A percentile compares a stretch with the other conserved stretches of the same genome.
phyloP scores from a whole-genome alignment of 2,888 invertebrate genomes.

The Mesoligia furuncula region DNA sequence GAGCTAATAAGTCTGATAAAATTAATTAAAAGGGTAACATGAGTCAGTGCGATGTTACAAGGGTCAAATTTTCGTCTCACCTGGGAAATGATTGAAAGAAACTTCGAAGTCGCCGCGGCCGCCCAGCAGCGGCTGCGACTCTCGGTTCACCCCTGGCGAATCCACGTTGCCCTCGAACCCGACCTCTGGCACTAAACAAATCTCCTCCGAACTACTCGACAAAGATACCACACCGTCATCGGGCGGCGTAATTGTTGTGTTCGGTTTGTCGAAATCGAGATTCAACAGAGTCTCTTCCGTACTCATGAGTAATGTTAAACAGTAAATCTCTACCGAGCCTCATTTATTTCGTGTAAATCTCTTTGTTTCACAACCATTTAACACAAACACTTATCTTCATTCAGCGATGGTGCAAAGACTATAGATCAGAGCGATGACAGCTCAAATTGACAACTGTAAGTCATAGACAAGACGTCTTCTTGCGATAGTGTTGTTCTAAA shows the following conservation, averaged over 20 bases:
- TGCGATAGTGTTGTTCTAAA: conserved; percentile 33
- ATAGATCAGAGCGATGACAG: conserved; percentile 73
- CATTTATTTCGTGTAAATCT: conserved; percentile 89
- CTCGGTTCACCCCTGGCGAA: conserved; percentile 95
- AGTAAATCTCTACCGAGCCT: conserved; percentile 85
- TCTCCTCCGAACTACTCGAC: conserved; percentile 92
- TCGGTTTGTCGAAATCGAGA: conserved; percentile 91
- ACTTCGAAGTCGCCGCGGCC: conserved; percentile 94
- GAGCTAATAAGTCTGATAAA: conserved; percentile 64
- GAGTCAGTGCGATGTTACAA: conserved; percentile 68
- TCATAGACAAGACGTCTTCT: conserved; percentile 40
- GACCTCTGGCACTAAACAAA: conserved; percentile 95
- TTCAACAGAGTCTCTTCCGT: conserved; percentile 91
- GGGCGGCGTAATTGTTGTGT: conserved; percentile 84
- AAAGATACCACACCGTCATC: conserved; percentile 91
- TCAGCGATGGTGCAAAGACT: conserved; percentile 77
- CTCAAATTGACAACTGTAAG: conserved; percentile 69
- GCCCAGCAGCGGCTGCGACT: conserved; percentile 98
- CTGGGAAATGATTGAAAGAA: conserved; percentile 96
- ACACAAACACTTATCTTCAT: conserved; percentile 86
- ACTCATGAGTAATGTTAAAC: conserved; percentile 90
- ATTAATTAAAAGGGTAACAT: conserved; percentile 65
- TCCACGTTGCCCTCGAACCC: conserved; percentile 96
- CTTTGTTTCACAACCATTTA: conserved; percentile 90
- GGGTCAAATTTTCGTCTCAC: conserved; percentile 83